Conservation (phyloP, 2,888 invertebrate genomes). For the Drosophila limbata region DNA sequence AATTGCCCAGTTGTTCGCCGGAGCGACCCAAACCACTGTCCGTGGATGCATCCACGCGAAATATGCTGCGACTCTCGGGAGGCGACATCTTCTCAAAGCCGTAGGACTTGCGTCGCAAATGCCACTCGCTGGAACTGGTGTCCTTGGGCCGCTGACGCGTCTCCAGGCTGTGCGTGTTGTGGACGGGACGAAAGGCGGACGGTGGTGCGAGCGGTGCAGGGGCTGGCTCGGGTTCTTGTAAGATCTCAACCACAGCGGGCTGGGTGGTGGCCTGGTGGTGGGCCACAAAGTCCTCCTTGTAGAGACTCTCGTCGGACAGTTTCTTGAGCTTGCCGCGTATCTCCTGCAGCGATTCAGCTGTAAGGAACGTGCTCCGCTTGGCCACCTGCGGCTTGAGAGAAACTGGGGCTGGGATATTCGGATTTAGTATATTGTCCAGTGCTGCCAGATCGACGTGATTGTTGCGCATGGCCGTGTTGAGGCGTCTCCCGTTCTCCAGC, state of each 20-base stretch:
- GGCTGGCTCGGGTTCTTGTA: conserved; percentile 20
- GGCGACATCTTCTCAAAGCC: conserved; percentile 89
- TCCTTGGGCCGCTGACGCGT: conserved; percentile 82
- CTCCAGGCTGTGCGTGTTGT: conserved; percentile 83
- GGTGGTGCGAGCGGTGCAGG: conserved; percentile 30
- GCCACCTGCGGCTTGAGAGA: conserved; percentile 56
- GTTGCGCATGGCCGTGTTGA: conserved; percentile 86
- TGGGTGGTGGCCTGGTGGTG: conserved; percentile 61
- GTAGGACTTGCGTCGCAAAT: conserved; percentile 91
- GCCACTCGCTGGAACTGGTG: conserved; percentile 88
- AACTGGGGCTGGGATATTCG: conserved; percentile 34
- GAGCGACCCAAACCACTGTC: conserved; percentile 92
- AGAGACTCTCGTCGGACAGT: conserved; percentile 86
- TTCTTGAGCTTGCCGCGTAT: conserved; percentile 87
- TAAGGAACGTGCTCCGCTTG: conserved; percentile 85
- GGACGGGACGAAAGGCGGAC: conserved; percentile 66
- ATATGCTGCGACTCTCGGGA: conserved; percentile 82
- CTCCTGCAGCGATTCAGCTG: conserved; percentile 88
- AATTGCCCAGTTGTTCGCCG: conserved; percentile 88
- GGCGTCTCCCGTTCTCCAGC: conserved; percentile 86
- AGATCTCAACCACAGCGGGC: conserved; percentile 20
- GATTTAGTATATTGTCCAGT: conserved; percentile 86
- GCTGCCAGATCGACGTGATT: conserved; percentile 87
- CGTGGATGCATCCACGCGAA: conserved; percentile 90
- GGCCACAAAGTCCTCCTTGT: conserved; percentile 83